Evolutionary conservation across 1,140 invertebrate genomes (phyloP), one percentile per base, ranked within the genome.

Genomic region (Drosophila biarmipes): DNA sequence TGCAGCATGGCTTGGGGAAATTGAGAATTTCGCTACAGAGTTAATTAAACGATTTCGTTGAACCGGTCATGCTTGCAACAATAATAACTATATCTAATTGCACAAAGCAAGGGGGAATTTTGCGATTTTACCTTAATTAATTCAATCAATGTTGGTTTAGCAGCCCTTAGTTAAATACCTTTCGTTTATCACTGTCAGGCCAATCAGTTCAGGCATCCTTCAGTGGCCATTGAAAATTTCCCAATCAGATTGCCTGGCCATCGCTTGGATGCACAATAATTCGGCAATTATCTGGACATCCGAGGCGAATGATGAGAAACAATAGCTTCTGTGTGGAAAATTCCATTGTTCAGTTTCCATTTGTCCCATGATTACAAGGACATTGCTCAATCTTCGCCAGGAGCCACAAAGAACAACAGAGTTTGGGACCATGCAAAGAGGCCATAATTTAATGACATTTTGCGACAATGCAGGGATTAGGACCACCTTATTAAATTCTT

Each of bases 361-460:
- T 40, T 61, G 15, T 57, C 17, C 34, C 29, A 29, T 40, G 21
- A 21, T 8, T 14, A 11, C 52, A n/a, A 15, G 21, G 17, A 14
- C 37, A 68, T 24, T 34, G 14, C 43, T n/a, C 8, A 35, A 24
- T 35, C 43, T 29, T 11, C 12, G 19, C 6, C 34, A 7, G 1
- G 6, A 35, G 17, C 12, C 31, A 14, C 6, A n/a, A 52, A 19
- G 6, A 14, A 38, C 27, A 43, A 49, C 8, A 31, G 15, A 19
- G 15, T 24, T 8, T 27, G 27, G 29, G 11, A 34, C 31, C 53
- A 38, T 15, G 35, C 8, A 3, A 3, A 38, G n/a, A 19, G 7
- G 8, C 19, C 19, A 57, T 52, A 56, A 62, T 54, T 67, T 68
- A 81, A 81, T 81, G 73, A 56, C 62, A 59, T 61, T 53, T 46